Conservation (phyloP, 1,140 invertebrate genomes). For the Diorhabda carinulata region DNA sequence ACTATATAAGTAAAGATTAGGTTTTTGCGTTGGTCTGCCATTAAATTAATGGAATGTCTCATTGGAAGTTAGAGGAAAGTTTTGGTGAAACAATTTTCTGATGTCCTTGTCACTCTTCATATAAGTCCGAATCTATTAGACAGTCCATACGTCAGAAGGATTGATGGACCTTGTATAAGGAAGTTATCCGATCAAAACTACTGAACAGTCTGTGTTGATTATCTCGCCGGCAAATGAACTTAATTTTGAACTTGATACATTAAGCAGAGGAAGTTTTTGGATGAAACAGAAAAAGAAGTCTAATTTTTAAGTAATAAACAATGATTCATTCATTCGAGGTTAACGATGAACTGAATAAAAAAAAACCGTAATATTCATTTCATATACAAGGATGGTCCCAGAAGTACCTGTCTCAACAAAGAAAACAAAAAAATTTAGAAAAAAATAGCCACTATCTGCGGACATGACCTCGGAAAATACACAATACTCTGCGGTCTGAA, state of each 20-base stretch:
- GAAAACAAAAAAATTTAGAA: neutral
- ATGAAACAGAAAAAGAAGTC: neutral
- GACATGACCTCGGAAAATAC: no score
- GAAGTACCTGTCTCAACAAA: neutral
- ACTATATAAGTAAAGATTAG: constrained; percentile 3
- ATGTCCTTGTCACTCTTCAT: constrained; percentile 25
- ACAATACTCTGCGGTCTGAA: no score
- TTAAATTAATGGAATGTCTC: constrained; percentile 27
- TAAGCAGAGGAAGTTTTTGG: neutral
- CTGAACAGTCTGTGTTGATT: neutral
- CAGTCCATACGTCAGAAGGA: constrained; percentile 32
- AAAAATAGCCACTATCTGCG: neutral
- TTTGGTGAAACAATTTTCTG: constrained; percentile 22
- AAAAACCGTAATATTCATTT: no score
- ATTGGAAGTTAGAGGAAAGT: constrained; percentile 11
- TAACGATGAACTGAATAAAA: no score
- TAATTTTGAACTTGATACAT: neutral
- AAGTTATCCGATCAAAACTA: constrained; percentile 1
- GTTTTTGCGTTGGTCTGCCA: neutral
- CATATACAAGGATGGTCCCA: no score
- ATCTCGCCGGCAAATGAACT: constrained; percentile 2
- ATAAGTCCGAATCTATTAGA: constrained; percentile 32
- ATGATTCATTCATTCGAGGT: no score
- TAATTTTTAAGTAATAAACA: no score
- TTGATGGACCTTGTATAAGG: constrained; percentile 19